Percentiles rank a stretch among this genome's conserved stretches.
Evolutionary conservation across 1,140 invertebrate genomes (phyloP).

Genomic region (Acyrthosiphon pisum): DNA sequence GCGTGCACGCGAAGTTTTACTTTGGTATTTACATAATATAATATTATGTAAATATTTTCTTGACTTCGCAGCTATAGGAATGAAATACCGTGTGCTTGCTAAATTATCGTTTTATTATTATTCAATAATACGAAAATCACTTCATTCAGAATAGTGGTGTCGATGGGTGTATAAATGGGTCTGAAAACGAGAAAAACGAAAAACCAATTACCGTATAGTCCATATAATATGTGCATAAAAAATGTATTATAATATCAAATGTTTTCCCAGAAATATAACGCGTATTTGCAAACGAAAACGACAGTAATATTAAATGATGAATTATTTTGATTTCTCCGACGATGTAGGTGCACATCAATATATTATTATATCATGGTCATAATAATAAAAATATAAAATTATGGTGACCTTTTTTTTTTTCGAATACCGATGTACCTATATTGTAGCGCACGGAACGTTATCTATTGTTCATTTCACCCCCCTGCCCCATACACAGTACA

Average conservation of each 20-base stretch:
- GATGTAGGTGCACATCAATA: not conserved
- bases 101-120: not conserved
- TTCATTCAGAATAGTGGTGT: not conserved
- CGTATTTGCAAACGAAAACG: not conserved
- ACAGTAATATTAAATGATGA: not conserved
- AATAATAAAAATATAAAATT: constrained; percentile 7
- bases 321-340: not conserved
- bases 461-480: not conserved
- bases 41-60: not conserved
- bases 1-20: not conserved
- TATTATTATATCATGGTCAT: not conserved
- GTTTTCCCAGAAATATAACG: not conserved
- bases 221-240: not conserved
- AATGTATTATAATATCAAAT: not conserved
- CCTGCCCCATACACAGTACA: too few species aligned
- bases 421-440: not conserved
- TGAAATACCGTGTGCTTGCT: not conserved
- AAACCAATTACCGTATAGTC: too few species aligned
- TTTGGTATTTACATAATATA: not conserved
- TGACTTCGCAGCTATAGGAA: not conserved
- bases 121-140: not conserved
- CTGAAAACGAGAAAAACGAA: not conserved
- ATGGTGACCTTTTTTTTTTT: not conserved
- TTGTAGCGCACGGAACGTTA: not conserved
- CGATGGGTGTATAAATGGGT: too few species aligned